These are phyloP conservation scores for Sakesphorus luctuosus DNA, from an alignment of 2,113 vertebrate species.

Conservation along the genomic window DNA sequence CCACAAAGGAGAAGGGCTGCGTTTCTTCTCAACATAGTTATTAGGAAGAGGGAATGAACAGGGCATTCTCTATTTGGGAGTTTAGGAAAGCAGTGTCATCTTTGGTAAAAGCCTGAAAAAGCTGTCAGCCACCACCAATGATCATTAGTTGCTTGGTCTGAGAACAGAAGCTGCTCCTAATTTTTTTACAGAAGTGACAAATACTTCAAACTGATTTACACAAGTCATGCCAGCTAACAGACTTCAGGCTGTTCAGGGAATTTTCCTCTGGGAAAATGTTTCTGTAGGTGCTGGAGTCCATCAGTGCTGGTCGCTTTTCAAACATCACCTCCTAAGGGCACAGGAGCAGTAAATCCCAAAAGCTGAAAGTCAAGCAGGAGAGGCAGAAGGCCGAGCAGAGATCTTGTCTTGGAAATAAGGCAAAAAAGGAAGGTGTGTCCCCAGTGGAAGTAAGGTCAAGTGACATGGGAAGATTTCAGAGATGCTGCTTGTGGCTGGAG, in stretches of 20 bases:
- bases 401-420: not conserved
- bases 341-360: not conserved
- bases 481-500: not conserved
- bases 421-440: not conserved
- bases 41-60: not conserved
- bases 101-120: constrained; percentile 6
- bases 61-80: not conserved
- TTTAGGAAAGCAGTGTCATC: not conserved
- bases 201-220: constrained; percentile 7
- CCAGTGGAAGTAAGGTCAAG: not conserved
- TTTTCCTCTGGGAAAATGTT: not conserved
- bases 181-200: not conserved
- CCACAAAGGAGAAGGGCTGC: not conserved
- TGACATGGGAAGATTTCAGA: not conserved
- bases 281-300: not conserved
- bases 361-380: not conserved
- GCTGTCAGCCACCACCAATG: not conserved
- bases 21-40: not conserved
- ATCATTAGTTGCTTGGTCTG: not conserved
- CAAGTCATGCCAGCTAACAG: not conserved
- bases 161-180: not conserved
- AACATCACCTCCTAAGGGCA: not conserved
- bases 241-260: not conserved
- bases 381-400: not conserved
- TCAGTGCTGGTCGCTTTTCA: not conserved